Percentiles rank a stretch among this genome's conserved stretches.
Evolutionary conservation across 2,113 vertebrate genomes (phyloP).

Genomic region (Trichechus manatus): DNA sequence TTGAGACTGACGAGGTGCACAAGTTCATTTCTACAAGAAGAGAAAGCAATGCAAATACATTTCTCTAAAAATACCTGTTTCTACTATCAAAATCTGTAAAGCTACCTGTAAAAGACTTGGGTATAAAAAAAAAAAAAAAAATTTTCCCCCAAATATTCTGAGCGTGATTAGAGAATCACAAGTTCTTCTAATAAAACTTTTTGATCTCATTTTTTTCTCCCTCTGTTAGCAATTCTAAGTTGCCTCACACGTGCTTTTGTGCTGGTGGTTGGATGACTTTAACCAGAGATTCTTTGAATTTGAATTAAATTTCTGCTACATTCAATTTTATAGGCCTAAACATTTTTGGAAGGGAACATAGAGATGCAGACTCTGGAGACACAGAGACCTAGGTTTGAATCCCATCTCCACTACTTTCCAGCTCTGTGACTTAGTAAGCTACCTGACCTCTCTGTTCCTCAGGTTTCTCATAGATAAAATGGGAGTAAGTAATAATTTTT

Average conservation of each 20-base stretch:
- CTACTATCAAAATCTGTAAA: not conserved
- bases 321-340: not conserved
- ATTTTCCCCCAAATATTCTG: not conserved
- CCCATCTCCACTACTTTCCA: not conserved
- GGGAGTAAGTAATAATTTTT: not conserved
- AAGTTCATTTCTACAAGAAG: not conserved
- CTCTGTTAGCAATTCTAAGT: not conserved
- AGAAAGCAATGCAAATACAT: not conserved
- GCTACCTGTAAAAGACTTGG: not conserved
- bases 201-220: not conserved
- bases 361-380: not conserved
- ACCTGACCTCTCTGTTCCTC: too few relatives aligned
- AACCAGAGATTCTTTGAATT: not conserved
- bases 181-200: not conserved
- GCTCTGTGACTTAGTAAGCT: not conserved
- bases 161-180: not conserved
- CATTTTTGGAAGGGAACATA: not conserved
- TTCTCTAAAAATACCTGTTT: not conserved
- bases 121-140: not conserved
- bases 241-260: not conserved
- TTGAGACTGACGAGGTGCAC: not conserved
- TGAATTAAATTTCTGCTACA: not conserved
- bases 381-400: not conserved
- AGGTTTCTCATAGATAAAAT: not conserved
- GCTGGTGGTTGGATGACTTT: not conserved